Percentiles rank a stretch among this genome's conserved stretches.
phyloP scores from a whole-genome alignment of 2,888 invertebrate genomes.

The Lordiphosa fenestrarum region DNA sequence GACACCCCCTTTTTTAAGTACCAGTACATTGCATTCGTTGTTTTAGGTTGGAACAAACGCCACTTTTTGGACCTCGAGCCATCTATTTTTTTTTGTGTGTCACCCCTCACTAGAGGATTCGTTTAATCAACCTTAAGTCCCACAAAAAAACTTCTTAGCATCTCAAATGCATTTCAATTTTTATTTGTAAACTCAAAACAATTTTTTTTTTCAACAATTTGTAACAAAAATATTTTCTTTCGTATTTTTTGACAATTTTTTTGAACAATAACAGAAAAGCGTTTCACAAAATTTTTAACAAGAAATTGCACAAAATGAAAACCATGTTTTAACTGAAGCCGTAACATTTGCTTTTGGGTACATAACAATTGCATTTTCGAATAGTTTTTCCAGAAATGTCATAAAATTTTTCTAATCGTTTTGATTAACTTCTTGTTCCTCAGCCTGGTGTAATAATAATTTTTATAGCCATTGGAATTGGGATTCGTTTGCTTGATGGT shows the following conservation, averaged over 20 bases:
- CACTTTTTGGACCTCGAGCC: too few relatives aligned
- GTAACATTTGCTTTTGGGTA: conserved; percentile 39
- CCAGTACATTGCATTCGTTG: too few relatives aligned
- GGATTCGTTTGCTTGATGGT: conserved; percentile 34
- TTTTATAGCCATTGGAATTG: conserved; percentile 41
- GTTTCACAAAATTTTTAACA: conserved; percentile 46
- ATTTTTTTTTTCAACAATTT: conserved; percentile 42
- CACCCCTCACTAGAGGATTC: too few relatives aligned
- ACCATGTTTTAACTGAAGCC: conserved; percentile 42
- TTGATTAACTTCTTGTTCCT: conserved; percentile 56
- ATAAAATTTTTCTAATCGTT: conserved; percentile 58
- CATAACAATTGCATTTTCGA: conserved; percentile 57
- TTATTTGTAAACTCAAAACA: conserved; percentile 44
- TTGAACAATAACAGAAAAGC: conserved; percentile 43
- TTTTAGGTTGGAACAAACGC: too few relatives aligned
- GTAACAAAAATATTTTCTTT: conserved; percentile 56
- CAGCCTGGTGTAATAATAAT: conserved; percentile 41
- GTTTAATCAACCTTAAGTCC: not conserved
- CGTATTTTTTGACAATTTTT: conserved; percentile 30
- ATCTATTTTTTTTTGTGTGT: too few relatives aligned
- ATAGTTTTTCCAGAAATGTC: conserved; percentile 14
- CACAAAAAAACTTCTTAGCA: not conserved
- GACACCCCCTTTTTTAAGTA: too few relatives aligned
- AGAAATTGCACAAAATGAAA: conserved; percentile 23
- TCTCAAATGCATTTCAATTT: conserved; percentile 42